A percentile compares a stretch with the other conserved stretches of the same genome.
These are phyloP conservation scores for Athetis lepigone DNA, from an alignment of 2,888 invertebrate genomes.

Conservation along the genomic window DNA sequence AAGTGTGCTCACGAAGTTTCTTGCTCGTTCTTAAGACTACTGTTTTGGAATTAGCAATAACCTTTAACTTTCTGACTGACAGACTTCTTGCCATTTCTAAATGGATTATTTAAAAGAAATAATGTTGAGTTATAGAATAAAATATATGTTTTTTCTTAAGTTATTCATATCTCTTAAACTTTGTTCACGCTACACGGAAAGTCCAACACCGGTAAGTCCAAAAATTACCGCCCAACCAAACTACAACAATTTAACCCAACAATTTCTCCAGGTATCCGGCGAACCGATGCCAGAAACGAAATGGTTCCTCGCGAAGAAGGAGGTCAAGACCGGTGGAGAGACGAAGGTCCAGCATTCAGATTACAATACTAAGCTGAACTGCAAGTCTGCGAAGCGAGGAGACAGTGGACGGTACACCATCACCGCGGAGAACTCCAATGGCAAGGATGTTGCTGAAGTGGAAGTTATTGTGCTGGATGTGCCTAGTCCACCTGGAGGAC, in stretches of 20 bases:
- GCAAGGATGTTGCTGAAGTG: slow-evolving; percentile 98
- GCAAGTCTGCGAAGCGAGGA: slow-evolving; percentile 94
- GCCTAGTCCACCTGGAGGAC: slow-evolving; percentile 97
- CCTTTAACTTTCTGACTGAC: too few relatives aligned
- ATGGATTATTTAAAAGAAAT: too few relatives aligned
- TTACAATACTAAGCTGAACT: slow-evolving; percentile 95
- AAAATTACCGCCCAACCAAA: neutral
- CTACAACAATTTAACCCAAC: neutral
- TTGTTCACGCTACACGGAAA: slow-evolving; percentile 11
- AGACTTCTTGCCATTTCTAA: too few relatives aligned
- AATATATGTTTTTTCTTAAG: neutral
- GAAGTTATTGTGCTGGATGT: slow-evolving; percentile 97
- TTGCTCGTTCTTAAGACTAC: too few relatives aligned
- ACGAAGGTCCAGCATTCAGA: slow-evolving; percentile 95
- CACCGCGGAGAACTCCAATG: slow-evolving; percentile 97
- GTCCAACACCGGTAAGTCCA: slow-evolving; percentile 15
- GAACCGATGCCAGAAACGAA: slow-evolving; percentile 98
- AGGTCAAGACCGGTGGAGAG: slow-evolving; percentile 93
- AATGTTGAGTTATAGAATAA: too few relatives aligned
- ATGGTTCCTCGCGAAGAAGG: slow-evolving; percentile 96
- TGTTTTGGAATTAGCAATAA: too few relatives aligned
- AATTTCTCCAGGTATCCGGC: slow-evolving; percentile 91
- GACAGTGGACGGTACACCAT: slow-evolving; percentile 98
- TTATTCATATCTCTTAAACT: neutral
- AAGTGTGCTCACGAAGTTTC: too few relatives aligned